Evolutionary conservation across 2,797 vertebrate genomes (phyloP).

Genomic region (Gymnodraco acuticeps): DNA sequence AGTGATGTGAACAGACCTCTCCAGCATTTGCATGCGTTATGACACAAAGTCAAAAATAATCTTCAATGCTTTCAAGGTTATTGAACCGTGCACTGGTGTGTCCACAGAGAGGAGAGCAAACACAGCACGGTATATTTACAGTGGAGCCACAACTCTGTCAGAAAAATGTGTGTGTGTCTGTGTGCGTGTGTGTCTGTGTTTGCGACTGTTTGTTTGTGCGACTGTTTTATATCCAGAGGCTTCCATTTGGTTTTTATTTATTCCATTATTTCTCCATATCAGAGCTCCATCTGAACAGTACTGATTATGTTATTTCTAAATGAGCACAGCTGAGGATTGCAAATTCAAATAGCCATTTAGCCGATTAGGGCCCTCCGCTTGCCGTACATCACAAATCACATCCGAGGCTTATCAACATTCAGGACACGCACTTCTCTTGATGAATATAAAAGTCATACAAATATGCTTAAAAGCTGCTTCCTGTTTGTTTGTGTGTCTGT

Average conservation of each 20-base stretch:
- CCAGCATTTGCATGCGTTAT: slow-evolving; percentile 25
- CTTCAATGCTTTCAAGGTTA: slow-evolving; percentile 28
- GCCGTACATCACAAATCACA: slow-evolving; percentile 72
- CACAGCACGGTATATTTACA: slow-evolving; percentile 26
- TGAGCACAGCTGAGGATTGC: slow-evolving; percentile 77
- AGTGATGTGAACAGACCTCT: slow-evolving; percentile 39
- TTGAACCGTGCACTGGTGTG: slow-evolving; percentile 39
- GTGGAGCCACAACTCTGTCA: slow-evolving; percentile 28
- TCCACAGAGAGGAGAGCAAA: slow-evolving; percentile 47
- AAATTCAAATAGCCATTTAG: slow-evolving; percentile 75
- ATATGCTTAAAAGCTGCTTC: slow-evolving; percentile 55
- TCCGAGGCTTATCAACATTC: slow-evolving; percentile 66
- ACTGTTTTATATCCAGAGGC: slow-evolving; percentile 45
- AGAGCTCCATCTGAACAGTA: slow-evolving; percentile 63
- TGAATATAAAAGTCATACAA: slow-evolving; percentile 65
- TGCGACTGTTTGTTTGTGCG: background rate
- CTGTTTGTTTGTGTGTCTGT: slow-evolving; percentile 32
- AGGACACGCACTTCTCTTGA: slow-evolving; percentile 53
- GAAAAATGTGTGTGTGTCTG: background rate
- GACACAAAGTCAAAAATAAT: slow-evolving; percentile 62
- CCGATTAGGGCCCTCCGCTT: slow-evolving; percentile 70
- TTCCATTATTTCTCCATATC: slow-evolving; percentile 65
- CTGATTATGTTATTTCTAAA: slow-evolving; percentile 72
- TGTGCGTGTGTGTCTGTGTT: no score
- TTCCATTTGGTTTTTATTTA: slow-evolving; percentile 63